Base-by-base conservation (phyloP, 2,797 vertebrate species). In the Enteromius unitaeniatus region DNA sequence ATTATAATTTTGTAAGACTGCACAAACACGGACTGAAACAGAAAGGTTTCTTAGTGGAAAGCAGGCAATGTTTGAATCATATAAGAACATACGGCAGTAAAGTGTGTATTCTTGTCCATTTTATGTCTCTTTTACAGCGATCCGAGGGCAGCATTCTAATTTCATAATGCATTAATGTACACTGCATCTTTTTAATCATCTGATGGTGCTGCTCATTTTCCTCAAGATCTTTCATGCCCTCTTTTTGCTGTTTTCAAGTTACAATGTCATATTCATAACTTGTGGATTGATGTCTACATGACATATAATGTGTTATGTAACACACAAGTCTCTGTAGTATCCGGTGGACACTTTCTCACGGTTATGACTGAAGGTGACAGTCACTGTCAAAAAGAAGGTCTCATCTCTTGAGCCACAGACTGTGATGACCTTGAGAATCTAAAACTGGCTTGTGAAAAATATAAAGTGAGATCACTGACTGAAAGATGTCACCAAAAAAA, bases 351-450 rank as follows among this genome's bases (percentile, higher is more conserved):
- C 51, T 72, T 51, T 85, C 45, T 69, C 6, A 1, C 40, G 64
- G 55, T 42, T 26, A 60, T 60, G 28, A 84, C 78, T 60, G 53
- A 82, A 88, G 68, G 75, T 85, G 82, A 88, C 88, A 84, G 80
- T 73, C 51, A 58, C 78, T 85, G 82, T 86, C 80, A 77, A 53
- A 53, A 26, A 19, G 37, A 84, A 83, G 49, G 45, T 73, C 64
- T 62, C 34, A 40, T 84, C 80, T 60, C 82, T 72, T 60, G 37
- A 76, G 81, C 73, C 37, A 1, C 47, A 19, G 8, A 81, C 73
- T 67, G 55, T 31, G 37, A 47, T 82, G 85, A 91, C 87, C 77
- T 86, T 89, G 77, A 79, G 55, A 67, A 83, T 49, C 47, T 4
- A 49, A 49, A 49, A 58, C 19, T 26, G 49, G n/a, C 58, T 79